Percentiles rank a stretch among this genome's conserved stretches.
phyloP scores from a whole-genome alignment of 1,140 invertebrate species.

The Scaptomyza pallida region DNA sequence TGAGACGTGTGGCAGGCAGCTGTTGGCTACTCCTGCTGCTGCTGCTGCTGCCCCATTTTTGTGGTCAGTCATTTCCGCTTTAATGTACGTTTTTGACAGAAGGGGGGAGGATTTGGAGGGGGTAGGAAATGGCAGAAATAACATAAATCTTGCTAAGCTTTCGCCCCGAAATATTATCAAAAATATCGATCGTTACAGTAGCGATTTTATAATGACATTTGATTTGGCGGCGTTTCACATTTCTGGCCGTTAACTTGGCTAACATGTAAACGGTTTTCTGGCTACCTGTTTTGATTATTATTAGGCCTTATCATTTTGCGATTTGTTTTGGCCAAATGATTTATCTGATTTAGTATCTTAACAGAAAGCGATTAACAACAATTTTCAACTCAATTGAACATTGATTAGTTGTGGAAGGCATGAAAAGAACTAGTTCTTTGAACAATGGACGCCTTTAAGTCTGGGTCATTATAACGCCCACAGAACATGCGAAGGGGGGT shows the following conservation, averaged over 20 bases:
- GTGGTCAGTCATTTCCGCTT: constrained; percentile 76
- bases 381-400: not conserved
- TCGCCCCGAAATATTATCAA: too few species aligned
- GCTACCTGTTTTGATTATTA: constrained; percentile 20
- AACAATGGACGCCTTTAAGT: constrained; percentile 62
- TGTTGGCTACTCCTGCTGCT: constrained; percentile 21
- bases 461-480: constrained; percentile 58
- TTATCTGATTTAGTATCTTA: constrained; percentile 67
- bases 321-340: constrained; percentile 72
- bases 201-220: constrained; percentile 55
- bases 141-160: constrained; percentile 68
- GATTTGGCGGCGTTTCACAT: constrained; percentile 55
- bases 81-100: constrained; percentile 78
- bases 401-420: constrained; percentile 37
- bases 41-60: constrained; percentile 28
- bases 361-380: constrained; percentile 54
- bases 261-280: not conserved
- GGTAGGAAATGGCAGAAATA: constrained; percentile 67
- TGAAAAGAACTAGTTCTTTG: constrained; percentile 8
- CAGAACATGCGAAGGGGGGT: too few species aligned
- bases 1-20: constrained; percentile 25
- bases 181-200: constrained; percentile 58
- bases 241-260: constrained; percentile 5
- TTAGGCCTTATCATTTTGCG: constrained; percentile 69
- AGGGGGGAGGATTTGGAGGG: not conserved